Evolutionary conservation across 2,888 invertebrate species (phyloP), one percentile per base, ranked within the genome.

Genomic region (Dromius quadrimaculatus): DNA sequence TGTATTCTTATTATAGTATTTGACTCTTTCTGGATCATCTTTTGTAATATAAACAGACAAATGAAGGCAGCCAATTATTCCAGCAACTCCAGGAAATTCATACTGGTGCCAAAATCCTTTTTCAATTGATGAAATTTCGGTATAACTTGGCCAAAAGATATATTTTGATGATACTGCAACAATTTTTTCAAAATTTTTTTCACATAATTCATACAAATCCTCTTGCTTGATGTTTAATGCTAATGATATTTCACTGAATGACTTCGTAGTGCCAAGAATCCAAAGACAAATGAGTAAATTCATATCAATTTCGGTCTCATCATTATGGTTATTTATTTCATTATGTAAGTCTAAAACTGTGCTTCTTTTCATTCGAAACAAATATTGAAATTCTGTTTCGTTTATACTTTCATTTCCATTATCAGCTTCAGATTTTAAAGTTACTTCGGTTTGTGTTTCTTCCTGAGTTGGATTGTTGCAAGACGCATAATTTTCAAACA

Each of bases 1-100:
- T 57, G 72, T 74, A 20, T 73, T 43, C 11, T 54, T 63, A 38
- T 76, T 76, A 47, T 71, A 76, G 66, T 76, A 76, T 9, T 64
- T 38, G 2, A 34, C 13, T n/a, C 22, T 19, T 8, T 65, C 20
- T 17, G 65, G 32, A 20, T 47, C 43, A 36, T 69, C 63, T 6
- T 66, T 66, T 3, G 71, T 43, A 5, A 76, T 61, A 22, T 62
- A 62, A 20, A 70, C 62, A 38, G 72, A 72, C 32, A 76, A 72
- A 59, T 76, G 73, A 20, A 75, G 63, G 71, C 75, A 73, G 43
- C 75, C 75, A 9, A 76, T 72, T 2, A 75, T 75, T 15, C 76
- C 76, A 22, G 75, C 43, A 15, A 75, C 71, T 9, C 72, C 73
- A 1, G 75, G 75, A 71, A 76, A 75, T 2, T 72, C 57, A 69